Percentiles rank a stretch among this genome's conserved stretches.
Conservation (phyloP, 1,140 invertebrate species). For the Euschistus heros region DNA sequence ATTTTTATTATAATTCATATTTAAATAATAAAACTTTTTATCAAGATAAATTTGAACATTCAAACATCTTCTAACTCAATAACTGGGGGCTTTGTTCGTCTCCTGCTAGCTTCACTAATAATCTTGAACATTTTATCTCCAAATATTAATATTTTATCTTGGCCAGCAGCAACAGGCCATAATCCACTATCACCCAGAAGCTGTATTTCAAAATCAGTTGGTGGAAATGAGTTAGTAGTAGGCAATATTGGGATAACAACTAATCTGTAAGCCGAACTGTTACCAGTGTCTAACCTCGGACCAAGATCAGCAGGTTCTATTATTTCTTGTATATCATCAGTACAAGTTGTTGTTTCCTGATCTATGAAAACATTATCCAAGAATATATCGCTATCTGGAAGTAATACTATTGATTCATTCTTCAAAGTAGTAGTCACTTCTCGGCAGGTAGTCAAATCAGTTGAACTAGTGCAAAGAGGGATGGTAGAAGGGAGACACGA, state of each 20-base stretch:
- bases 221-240: background rate
- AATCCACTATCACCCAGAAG: conserved; percentile 12
- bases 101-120: conserved; percentile 18
- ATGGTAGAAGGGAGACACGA: too few relatives aligned
- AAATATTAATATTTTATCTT: conserved; percentile 1
- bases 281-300: background rate
- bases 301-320: background rate
- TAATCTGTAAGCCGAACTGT: conserved; percentile 19
- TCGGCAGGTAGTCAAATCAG: background rate
- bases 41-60: too few relatives aligned
- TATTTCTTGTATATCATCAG: background rate
- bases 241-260: background rate
- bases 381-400: background rate
- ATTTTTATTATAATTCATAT: too few relatives aligned
- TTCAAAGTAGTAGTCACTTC: background rate
- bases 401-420: background rate
- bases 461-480: background rate
- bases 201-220: conserved; percentile 17
- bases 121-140: conserved; percentile 19
- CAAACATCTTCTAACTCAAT: too few relatives aligned
- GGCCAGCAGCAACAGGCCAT: background rate
- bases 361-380: background rate
- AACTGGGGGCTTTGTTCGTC: conserved; percentile 10
- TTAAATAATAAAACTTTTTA: too few relatives aligned
- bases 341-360: background rate